Evolutionary conservation across 2,113 vertebrate species (phyloP), one percentile per base, ranked within the genome.

Genomic region (Paralichthys olivaceus): DNA sequence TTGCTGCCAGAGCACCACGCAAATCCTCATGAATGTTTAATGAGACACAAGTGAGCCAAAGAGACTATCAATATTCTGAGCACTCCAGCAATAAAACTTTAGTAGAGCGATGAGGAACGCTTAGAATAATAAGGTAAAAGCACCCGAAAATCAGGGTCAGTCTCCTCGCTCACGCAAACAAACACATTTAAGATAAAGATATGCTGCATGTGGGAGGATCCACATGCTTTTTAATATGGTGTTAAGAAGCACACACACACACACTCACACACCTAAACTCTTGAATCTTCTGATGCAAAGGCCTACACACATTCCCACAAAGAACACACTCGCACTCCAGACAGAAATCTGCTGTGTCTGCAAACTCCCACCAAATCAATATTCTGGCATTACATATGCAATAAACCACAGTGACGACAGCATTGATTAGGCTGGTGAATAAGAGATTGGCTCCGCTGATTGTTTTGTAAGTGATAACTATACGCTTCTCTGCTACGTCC

Each of bases 41-140:
- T 91, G 84, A 86, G 83, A 87, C 89, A 86, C 84, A 89, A 92
- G 87, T 90, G 89, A 91, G 86, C 84, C 81, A 72, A 90, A 90
- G 85, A 90, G 84, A 85, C 86, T 69, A 93, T 94, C 87, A 92
- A 85, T 90, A 94, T 93, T 93, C 92, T 63, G 74, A 82, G 84
- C 90, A 89, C 87, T 90, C 76, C 67, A 66, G 77, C 87, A 88
- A 84, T 90, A 91, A 93, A 92, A 92, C 87, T 91, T 91, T 86
- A 89, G 88, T 69, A 85, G 82, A 90, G 89, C 80, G 54, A 89
- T 78, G 86, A 92, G 88, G 64, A 88, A 83, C 73, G 85, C 83
- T 81, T 83, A 68, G 90, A 93, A 93, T 93, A 89, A 90, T 90
- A 89, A 92, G 86, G 84, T 84, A 91, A 90, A 91, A 84, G 89